phyloP scores from a whole-genome alignment of 2,113 vertebrate genomes.

The Malurus alboscapulatus region DNA sequence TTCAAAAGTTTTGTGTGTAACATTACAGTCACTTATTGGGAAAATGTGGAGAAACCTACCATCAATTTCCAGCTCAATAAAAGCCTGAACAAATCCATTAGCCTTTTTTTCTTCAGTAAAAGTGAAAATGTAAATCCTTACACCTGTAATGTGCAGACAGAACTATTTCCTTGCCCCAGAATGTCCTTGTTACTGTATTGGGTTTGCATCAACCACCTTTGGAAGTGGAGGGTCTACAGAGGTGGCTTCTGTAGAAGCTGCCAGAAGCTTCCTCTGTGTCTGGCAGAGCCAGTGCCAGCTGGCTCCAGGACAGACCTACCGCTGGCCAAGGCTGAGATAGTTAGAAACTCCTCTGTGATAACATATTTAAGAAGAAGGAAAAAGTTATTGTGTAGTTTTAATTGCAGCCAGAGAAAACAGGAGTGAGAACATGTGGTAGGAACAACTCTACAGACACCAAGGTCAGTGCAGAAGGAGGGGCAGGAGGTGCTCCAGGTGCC shows the following conservation, averaged over 20 bases:
- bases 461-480: background rate
- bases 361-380: background rate
- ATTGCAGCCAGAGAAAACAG: fast-evolving
- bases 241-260: background rate
- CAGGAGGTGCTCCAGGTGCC: background rate
- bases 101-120: background rate
- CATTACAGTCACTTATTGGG: background rate
- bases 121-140: background rate
- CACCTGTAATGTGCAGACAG: background rate
- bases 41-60: background rate
- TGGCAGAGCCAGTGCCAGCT: background rate
- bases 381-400: background rate
- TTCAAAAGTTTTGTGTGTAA: background rate
- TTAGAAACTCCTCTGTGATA: background rate
- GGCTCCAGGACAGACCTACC: background rate
- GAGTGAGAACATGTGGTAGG: fast-evolving
- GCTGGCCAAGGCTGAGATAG: background rate
- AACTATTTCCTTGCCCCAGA: background rate
- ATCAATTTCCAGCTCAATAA: background rate
- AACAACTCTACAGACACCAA: background rate
- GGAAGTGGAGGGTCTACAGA: background rate
- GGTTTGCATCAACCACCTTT: background rate
- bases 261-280: background rate
- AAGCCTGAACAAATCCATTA: background rate
- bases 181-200: background rate